Conservation (phyloP, 1,140 invertebrate species). For the Bombus cullumanus region DNA sequence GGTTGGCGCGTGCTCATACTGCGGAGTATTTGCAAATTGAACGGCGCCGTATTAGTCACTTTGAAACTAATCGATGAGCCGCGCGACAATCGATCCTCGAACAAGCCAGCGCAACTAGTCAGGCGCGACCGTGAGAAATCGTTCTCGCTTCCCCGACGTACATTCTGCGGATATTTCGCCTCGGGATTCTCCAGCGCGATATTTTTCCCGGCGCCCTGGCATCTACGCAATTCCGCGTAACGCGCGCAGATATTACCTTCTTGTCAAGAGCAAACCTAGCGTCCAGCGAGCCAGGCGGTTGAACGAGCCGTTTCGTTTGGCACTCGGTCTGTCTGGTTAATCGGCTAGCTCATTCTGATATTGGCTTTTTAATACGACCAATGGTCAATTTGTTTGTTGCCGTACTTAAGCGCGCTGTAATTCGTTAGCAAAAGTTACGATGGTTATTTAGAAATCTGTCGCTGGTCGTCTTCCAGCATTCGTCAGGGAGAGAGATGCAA, state of each 20-base stretch:
- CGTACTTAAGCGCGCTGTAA: background rate
- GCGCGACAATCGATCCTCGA: constrained; percentile 19
- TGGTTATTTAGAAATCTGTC: background rate
- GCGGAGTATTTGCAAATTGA: constrained; percentile 58
- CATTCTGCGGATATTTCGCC: constrained; percentile 60
- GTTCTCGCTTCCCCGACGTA: constrained; percentile 30
- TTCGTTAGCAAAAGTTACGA: background rate
- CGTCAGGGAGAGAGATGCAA: no score
- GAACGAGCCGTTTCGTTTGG: background rate
- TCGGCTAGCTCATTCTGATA: no score
- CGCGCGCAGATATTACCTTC: constrained; percentile 65
- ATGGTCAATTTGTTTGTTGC: background rate
- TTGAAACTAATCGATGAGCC: constrained; percentile 37
- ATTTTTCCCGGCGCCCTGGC: constrained; percentile 32
- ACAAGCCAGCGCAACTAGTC: background rate
- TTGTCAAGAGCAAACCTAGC: background rate
- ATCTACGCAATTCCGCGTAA: constrained; percentile 58
- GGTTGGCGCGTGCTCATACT: constrained; percentile 59
- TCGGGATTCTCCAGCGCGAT: constrained; percentile 49
- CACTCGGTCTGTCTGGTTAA: background rate
- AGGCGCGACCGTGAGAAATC: constrained; percentile 49
- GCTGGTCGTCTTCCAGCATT: background rate
- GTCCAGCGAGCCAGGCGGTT: no score
- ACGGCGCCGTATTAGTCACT: constrained; percentile 49
- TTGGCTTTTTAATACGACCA: background rate